A percentile compares a stretch with the other conserved stretches of the same genome.
Evolutionary conservation across 1,140 invertebrate genomes (phyloP).

Genomic region (Pseudomyrmex cubaensis): DNA sequence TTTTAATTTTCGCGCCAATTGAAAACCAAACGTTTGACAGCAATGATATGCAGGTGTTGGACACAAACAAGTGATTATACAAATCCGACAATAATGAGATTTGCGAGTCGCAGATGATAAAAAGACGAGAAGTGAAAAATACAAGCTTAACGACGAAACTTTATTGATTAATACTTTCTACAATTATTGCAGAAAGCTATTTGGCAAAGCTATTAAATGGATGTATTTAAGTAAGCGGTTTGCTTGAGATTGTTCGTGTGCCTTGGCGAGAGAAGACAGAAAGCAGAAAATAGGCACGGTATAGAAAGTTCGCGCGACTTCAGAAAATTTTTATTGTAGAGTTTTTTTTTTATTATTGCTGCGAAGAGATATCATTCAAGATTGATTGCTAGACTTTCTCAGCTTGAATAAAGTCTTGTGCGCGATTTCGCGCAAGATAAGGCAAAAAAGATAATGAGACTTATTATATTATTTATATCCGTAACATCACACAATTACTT

Average conservation of each 20-base stretch:
- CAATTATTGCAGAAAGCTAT: conserved; percentile 16
- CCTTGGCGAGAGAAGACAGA: conserved; percentile 38
- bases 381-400: conserved; percentile 8
- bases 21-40: background rate
- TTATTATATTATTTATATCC: background rate
- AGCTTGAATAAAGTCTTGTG: background rate
- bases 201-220: conserved; percentile 1
- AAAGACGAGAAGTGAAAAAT: background rate
- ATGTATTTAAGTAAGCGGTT: background rate
- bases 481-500: background rate
- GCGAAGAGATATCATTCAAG: background rate
- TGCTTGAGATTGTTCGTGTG: conserved; percentile 4
- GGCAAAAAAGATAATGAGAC: background rate
- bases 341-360: conserved; percentile 4
- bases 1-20: background rate
- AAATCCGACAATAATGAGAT: conserved; percentile 3
- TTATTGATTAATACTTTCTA: conserved; percentile 38
- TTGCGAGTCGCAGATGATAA: conserved; percentile 12
- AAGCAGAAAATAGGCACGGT: conserved; percentile 41
- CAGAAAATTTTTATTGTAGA: background rate
- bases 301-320: conserved; percentile 37
- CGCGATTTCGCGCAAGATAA: background rate
- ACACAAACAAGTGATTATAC: background rate
- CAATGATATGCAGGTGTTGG: background rate
- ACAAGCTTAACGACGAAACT: conserved; percentile 8